A percentile compares a stretch with the other conserved stretches of the same genome.
phyloP scores from a whole-genome alignment of 1,140 invertebrate genomes.

The Danaus plexippus region DNA sequence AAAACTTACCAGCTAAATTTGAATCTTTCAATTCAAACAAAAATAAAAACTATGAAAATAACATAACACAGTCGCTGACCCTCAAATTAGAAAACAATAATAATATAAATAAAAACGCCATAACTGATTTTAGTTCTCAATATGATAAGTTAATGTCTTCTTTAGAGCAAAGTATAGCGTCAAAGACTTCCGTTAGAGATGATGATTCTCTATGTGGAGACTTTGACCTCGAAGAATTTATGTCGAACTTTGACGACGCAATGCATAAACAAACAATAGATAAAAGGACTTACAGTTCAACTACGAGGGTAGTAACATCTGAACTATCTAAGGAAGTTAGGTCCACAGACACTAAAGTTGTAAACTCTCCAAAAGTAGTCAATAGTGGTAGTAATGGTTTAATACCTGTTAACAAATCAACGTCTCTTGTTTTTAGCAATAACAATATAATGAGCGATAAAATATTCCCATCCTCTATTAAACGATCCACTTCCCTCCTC shows the following conservation, averaged over 20 bases:
- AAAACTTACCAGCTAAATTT: conserved; percentile 62
- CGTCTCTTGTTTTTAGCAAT: conserved; percentile 71
- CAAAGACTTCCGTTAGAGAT: conserved; percentile 62
- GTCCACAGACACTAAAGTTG: conserved; percentile 41
- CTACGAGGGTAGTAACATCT: conserved; percentile 57
- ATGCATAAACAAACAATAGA: conserved; percentile 56
- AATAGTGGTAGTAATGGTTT: conserved; percentile 45
- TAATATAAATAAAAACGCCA: conserved; percentile 39
- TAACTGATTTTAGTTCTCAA: conserved; percentile 59
- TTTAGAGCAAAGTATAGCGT: conserved; percentile 66
- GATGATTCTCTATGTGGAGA: conserved; percentile 68
- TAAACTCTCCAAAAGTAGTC: conserved; percentile 46
- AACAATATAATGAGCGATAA: conserved; percentile 63
- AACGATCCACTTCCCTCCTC: conserved; percentile 67
- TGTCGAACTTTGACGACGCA: conserved; percentile 68
- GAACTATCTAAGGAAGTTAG: conserved; percentile 44
- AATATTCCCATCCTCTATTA: conserved; percentile 64
- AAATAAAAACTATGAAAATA: conserved; percentile 32
- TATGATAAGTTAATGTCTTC: conserved; percentile 70
- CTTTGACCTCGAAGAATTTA: conserved; percentile 69
- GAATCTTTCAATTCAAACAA: conserved; percentile 52
- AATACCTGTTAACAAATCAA: conserved; percentile 67
- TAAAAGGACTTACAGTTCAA: conserved; percentile 60
- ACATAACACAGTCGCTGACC: conserved; percentile 22
- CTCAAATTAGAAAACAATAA: conserved; percentile 49